A percentile compares a stretch with the other conserved stretches of the same genome.
Evolutionary conservation across 1,140 invertebrate species (phyloP).

Genomic region (Ruditapes philippinarum): DNA sequence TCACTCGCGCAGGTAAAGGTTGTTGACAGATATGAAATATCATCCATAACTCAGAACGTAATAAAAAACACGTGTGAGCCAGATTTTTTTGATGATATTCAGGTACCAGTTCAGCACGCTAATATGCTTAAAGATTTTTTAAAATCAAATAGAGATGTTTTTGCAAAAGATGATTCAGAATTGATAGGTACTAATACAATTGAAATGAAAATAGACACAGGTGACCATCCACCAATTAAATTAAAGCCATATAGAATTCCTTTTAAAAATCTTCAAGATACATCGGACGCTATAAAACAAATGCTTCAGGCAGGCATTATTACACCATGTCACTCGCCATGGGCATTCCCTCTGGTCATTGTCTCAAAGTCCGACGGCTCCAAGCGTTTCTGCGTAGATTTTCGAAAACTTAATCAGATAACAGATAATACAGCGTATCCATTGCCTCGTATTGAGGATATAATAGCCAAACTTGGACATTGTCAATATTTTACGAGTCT

Average conservation of each 20-base stretch:
- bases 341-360: background rate
- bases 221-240: constrained; percentile 66
- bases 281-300: constrained; percentile 60
- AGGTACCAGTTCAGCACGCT: background rate
- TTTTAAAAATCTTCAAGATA: constrained; percentile 47
- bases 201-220: constrained; percentile 65
- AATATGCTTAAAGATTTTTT: background rate
- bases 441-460: constrained; percentile 79
- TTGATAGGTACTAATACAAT: background rate
- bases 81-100: background rate
- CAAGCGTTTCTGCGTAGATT: constrained; percentile 28
- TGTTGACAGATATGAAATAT: background rate
- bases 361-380: constrained; percentile 8
- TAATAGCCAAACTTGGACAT: constrained; percentile 63
- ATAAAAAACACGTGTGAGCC: background rate
- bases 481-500: constrained; percentile 68
- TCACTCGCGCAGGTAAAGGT: background rate
- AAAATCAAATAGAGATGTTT: background rate
- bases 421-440: constrained; percentile 66
- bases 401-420: background rate
- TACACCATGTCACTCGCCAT: background rate
- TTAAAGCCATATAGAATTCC: constrained; percentile 66
- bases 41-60: background rate
- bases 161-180: background rate
- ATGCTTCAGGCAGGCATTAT: constrained; percentile 68